Conservation (phyloP, 1,140 invertebrate species). For the Radopholus similis region DNA sequence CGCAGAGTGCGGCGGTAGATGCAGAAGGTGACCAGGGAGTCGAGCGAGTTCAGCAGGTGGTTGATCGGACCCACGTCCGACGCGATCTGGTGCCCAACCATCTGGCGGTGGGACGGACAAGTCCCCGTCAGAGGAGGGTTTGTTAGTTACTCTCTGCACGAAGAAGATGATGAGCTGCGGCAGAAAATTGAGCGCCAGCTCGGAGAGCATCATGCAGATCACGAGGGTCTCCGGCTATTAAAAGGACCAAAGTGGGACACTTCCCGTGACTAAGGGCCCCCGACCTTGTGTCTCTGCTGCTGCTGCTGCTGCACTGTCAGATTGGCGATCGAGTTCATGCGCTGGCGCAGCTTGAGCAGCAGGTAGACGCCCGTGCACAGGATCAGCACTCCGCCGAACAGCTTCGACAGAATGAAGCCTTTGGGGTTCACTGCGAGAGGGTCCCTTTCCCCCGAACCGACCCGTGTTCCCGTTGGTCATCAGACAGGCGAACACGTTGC, state of each 20-base stretch:
- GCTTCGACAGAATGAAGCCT: neutral
- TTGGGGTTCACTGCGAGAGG: too few relatives aligned
- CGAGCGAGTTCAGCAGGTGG: neutral
- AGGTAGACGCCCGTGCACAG: neutral
- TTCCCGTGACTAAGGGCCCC: neutral
- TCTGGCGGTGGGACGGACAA: too few relatives aligned
- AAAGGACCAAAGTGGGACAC: neutral
- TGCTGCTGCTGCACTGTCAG: neutral
- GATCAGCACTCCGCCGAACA: neutral
- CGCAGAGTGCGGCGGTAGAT: neutral
- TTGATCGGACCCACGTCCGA: neutral
- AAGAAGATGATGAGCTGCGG: conserved; percentile 1
- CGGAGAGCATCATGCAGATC: neutral
- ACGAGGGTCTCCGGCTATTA: neutral
- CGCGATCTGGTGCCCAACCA: neutral
- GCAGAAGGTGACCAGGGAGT: neutral
- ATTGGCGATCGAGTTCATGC: neutral
- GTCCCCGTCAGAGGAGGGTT: too few relatives aligned
- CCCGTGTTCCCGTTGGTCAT: too few relatives aligned
- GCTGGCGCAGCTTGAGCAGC: neutral
- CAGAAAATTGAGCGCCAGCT: neutral
- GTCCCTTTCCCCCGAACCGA: too few relatives aligned
- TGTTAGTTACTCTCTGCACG: too few relatives aligned
- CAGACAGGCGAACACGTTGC: too few relatives aligned
- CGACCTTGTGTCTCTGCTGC: neutral